A percentile compares a stretch with the other conserved stretches of the same genome.
These are phyloP conservation scores for Melinaea menophilus DNA, from an alignment of 2,888 invertebrate genomes.

Conservation along the genomic window DNA sequence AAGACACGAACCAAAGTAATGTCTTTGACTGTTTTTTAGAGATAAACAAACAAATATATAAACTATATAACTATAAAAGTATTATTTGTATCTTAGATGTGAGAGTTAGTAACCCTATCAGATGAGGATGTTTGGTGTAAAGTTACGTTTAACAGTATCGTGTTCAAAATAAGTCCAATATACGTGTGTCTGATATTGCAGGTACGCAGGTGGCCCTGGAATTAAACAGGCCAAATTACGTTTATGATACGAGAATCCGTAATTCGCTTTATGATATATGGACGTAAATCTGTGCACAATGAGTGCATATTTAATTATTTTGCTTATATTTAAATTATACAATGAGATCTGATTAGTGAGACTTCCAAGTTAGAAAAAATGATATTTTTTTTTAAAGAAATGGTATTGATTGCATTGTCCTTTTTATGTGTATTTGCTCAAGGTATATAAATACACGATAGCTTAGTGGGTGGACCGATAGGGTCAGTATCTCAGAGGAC, in stretches of 20 bases:
- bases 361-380: no score
- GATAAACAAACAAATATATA: not conserved
- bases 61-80: not conserved
- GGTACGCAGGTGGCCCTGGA: constrained; percentile 14
- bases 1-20: no score
- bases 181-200: constrained; percentile 34
- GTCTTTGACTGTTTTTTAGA: not conserved
- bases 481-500: no score
- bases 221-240: constrained; percentile 21
- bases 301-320: constrained; percentile 2
- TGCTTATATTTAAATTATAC: no score
- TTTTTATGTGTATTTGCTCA: not conserved
- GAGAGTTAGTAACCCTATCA: constrained; percentile 33
- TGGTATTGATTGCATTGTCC: no score
- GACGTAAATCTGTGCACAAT: not conserved
- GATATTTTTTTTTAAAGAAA: no score
- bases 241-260: constrained; percentile 17
- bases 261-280: constrained; percentile 12
- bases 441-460: no score
- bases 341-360: no score
- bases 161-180: constrained; percentile 65
- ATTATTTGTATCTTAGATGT: not conserved
- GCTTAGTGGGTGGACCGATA: no score
- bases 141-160: constrained; percentile 66
- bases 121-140: constrained; percentile 63